A percentile compares a stretch with the other conserved stretches of the same genome.
These are phyloP conservation scores for Ceyx melanurus DNA, from an alignment of 2,113 vertebrate genomes.

Conservation along the genomic window DNA sequence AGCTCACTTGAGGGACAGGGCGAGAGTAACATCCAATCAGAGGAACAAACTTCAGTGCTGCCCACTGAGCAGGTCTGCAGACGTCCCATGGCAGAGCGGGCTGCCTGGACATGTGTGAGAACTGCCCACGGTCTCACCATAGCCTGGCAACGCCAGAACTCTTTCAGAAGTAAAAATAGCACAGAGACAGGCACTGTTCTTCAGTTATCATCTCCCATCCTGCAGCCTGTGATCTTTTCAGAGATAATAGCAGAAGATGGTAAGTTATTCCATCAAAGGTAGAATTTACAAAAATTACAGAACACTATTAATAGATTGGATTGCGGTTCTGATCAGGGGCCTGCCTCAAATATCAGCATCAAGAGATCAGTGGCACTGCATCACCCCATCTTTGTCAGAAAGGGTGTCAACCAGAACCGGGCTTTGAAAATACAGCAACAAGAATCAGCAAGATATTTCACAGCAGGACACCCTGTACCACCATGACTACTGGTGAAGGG, in stretches of 20 bases:
- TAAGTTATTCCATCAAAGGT: background rate
- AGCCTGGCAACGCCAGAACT: background rate
- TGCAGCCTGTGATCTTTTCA: background rate
- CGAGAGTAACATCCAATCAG: background rate
- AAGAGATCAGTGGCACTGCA: background rate
- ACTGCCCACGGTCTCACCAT: background rate
- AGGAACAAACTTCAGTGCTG: too few species aligned
- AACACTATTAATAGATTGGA: background rate
- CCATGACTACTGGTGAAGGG: background rate
- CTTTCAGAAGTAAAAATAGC: background rate
- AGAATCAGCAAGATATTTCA: background rate
- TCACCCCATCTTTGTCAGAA: background rate
- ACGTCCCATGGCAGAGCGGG: rapidly evolving
- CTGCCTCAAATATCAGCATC: background rate
- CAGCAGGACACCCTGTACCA: background rate
- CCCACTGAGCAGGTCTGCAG: background rate
- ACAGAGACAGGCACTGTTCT: background rate
- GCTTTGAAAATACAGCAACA: background rate
- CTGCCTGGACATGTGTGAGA: background rate
- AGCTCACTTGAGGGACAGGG: background rate
- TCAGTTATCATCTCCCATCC: background rate
- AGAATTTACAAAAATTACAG: background rate
- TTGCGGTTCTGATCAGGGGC: background rate
- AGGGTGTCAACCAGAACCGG: rapidly evolving
- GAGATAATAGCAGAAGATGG: background rate